Percentiles rank a stretch among this genome's conserved stretches.
phyloP scores from a whole-genome alignment of 2,113 vertebrate genomes.

The Lampris megalopsis region DNA sequence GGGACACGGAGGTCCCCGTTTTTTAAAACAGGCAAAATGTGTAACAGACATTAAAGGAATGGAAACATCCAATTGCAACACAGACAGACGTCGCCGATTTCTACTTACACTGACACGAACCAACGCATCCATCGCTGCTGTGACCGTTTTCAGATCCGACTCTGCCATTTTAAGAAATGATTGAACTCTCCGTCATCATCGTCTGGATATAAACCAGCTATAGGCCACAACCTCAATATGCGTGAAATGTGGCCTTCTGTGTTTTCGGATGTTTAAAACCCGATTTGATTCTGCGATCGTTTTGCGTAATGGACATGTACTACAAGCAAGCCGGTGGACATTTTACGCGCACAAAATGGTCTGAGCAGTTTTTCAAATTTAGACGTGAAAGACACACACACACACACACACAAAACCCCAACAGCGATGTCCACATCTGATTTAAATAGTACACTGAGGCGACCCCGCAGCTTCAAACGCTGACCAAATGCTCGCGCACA shows the following conservation, averaged over 20 bases:
- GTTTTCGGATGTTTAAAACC: neutral
- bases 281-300: neutral
- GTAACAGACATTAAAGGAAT: neutral
- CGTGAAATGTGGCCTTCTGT: neutral
- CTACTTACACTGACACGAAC: slow-evolving; percentile 77
- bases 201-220: slow-evolving; percentile 48
- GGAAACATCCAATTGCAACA: neutral
- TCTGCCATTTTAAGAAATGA: slow-evolving; percentile 67
- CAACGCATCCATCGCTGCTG: slow-evolving; percentile 76
- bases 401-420: too few relatives aligned
- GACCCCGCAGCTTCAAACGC: neutral
- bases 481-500: slow-evolving; percentile 35
- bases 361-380: neutral
- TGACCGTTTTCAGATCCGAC: slow-evolving; percentile 72
- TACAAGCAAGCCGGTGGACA: neutral
- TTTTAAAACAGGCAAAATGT: neutral
- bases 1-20: slow-evolving; percentile 10
- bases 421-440: neutral
- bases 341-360: slow-evolving; percentile 8
- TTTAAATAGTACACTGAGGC: neutral
- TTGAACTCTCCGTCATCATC: slow-evolving; percentile 50
- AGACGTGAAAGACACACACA: neutral
- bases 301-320: neutral
- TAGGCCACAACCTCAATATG: neutral
- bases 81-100: neutral